Conservation (phyloP, 1,140 invertebrate species). For the Wiebesia pumilae region DNA sequence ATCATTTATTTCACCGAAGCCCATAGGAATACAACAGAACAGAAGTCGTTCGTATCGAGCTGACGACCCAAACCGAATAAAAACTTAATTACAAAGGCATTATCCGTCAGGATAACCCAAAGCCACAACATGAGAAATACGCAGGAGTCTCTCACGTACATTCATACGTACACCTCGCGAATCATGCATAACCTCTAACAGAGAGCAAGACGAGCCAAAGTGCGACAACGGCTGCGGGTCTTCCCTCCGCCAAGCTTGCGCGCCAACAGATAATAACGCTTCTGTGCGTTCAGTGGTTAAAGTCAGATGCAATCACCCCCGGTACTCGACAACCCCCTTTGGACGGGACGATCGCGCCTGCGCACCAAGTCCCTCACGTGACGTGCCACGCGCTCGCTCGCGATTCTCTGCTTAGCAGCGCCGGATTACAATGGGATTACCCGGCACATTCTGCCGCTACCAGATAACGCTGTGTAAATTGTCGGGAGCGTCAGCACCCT, state of each 20-base stretch:
- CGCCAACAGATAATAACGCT: conserved; percentile 55
- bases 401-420: conserved; percentile 53
- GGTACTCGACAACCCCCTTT: neutral
- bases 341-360: neutral
- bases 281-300: conserved; percentile 56
- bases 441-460: conserved; percentile 70
- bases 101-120: neutral
- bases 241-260: conserved; percentile 20
- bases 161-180: neutral
- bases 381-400: neutral
- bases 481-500: conserved; percentile 65
- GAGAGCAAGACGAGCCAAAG: conserved; percentile 18
- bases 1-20: neutral
- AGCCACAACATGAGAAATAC: neutral
- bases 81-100: neutral
- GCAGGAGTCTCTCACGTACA: neutral
- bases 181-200: neutral
- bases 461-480: conserved; percentile 74
- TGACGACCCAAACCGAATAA: neutral
- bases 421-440: conserved; percentile 70
- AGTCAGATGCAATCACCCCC: neutral
- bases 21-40: neutral
- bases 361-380: conserved; percentile 33
- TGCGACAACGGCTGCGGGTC: neutral
- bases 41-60: neutral